Evolutionary conservation across 2,113 vertebrate genomes (phyloP), one percentile per base, ranked within the genome.

Genomic region (Zosterops pallidus): DNA sequence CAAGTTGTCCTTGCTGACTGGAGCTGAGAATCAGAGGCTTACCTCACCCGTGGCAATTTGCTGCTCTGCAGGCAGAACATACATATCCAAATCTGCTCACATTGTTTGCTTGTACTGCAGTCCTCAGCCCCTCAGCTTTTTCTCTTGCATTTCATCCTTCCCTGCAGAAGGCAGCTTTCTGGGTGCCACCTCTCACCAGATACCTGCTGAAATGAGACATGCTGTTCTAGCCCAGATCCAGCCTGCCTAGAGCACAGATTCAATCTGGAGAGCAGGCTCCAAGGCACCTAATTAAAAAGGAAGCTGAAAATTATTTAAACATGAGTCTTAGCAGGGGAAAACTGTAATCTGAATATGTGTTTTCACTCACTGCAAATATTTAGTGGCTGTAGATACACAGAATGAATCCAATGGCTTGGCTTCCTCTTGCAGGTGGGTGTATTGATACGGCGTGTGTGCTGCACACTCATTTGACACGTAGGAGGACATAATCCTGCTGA

Each of bases 251-350:
- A 23, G 10, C n/a, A 81, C 74, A 70, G 53, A 79, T 75, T 87
- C 76, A 83, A 56, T 44, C 72, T 90, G 86, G 60, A 86, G 86
- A 85, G 74, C 1, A 21, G 65, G 28, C 29, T 96, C 18, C 65
- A 68, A 90, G 78, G 41, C 62, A 77, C 59, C 76, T 65, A 78
- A 82, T 89, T 87, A 85, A 95, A 94, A 90, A 89, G 29, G 68
- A 95, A 81, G 76, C 37, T 21, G 60, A 92, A 94, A 93, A 78
- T 68, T 90, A 90, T 60, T 92, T 93, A 94, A 93, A 86, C 52
- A 64, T 33, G 47, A 86, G 33, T 44, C 56, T 93, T 94, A 86
- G 76, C 39, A 92, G 68, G 19, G 56, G 42, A 89, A 90, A 95
- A 11, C 56, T 74, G 41, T 72, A 86, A 78, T 81, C 29, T 89